Evolutionary conservation across 2,113 vertebrate genomes (phyloP), one percentile per base, ranked within the genome.

Genomic region (Muntiacus reevesi): DNA sequence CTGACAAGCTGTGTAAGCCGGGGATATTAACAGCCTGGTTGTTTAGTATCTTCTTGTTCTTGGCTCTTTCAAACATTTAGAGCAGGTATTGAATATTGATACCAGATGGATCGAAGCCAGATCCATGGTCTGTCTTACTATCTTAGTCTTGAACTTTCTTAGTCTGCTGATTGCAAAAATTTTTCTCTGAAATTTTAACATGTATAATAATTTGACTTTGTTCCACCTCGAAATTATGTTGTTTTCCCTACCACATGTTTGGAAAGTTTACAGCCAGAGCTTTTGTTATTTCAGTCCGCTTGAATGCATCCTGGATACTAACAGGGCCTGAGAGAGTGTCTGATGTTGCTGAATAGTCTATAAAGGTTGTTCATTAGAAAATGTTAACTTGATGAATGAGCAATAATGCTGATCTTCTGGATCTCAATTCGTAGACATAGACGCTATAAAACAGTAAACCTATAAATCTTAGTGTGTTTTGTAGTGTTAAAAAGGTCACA

Each of bases 21-120:
- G 78, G 17, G 5, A 40, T 89, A 78, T 90, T 90, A 95, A 94
- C 57, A 85, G 57, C 15, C 47, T 47, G 90, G 36, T 88, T 71
- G 47, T 76, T 95, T 64, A 76, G 54, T 57, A 47, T 62, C 55
- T 85, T 87, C 83, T 87, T 94, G 40, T 85, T 82, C 62, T 95
- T 76, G 60, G 57, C 33, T 89, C 50, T 94, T 47, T 54, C 28
- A 87, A 89, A 79, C 15, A 85, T 92, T 94, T 89, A 52, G 47
- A 2, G 17, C 45, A 94, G 71, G 89, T 91, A 52, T 59, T 92
- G 88, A 83, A 43, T 87, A 96, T 94, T 95, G 95, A 91, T 92
- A 74, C 5, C 59, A 78, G 84, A 14, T 36, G 7, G 25, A 89
- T 9, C 84, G 21, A 95, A 95, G 83, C 84, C 60, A 89, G 76